Evolutionary conservation across 2,888 invertebrate species (phyloP).

Genomic region (Ephialtes manifestator): DNA sequence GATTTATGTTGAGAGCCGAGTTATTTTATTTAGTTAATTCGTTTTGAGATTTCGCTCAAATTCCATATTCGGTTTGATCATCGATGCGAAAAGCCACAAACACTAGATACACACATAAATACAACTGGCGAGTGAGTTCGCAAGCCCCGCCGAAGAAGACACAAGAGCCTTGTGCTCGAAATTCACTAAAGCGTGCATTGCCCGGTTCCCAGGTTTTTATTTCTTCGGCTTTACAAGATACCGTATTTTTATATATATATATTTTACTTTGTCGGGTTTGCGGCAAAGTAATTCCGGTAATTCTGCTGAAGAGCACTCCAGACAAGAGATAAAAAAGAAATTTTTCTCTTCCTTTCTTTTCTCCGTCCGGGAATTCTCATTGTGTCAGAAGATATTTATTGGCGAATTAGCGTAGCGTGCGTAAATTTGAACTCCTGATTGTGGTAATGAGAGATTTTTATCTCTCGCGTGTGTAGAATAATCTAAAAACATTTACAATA

Average conservation of each 20-base stretch:
- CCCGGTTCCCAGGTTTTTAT: conserved; percentile 47
- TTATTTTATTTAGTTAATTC: conserved; percentile 24
- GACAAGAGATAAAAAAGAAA: conserved; percentile 20
- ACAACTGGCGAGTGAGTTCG: conserved; percentile 6
- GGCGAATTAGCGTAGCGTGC: conserved; percentile 5
- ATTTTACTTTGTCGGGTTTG: not conserved
- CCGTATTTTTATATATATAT: conserved; percentile 11
- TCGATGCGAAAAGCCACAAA: conserved; percentile 4
- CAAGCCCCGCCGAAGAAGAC: conserved; percentile 18
- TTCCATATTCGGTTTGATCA: conserved; percentile 17
- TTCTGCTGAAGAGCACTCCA: not conserved
- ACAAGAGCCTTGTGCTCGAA: conserved; percentile 71
- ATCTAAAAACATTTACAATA: not conserved
- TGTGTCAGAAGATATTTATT: conserved; percentile 48
- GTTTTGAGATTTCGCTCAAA: not conserved
- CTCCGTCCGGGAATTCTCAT: conserved; percentile 37
- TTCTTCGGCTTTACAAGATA: conserved; percentile 18
- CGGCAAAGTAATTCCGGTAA: not conserved
- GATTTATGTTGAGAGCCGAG: not conserved
- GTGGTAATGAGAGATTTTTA: not conserved
- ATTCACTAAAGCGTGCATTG: conserved; percentile 64
- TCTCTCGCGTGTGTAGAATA: not conserved
- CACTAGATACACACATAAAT: not conserved
- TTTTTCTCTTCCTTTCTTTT: conserved; percentile 1
- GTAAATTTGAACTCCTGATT: conserved; percentile 19